phyloP scores from a whole-genome alignment of 2,888 invertebrate species.

The Anthoptus insignis region DNA sequence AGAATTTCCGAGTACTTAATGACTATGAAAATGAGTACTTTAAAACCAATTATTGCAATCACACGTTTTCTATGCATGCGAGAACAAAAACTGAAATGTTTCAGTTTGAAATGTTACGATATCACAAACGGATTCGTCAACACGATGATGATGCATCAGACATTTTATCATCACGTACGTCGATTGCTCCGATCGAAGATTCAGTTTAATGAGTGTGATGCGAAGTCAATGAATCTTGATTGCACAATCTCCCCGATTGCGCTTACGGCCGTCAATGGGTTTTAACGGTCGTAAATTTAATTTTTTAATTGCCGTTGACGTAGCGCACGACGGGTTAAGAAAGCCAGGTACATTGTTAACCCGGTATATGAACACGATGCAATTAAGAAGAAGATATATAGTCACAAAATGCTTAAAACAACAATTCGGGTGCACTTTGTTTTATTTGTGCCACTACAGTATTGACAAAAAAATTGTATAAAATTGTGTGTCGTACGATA shows the following conservation, averaged over 20 bases:
- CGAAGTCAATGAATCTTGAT: constrained; percentile 10
- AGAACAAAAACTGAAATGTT: not conserved
- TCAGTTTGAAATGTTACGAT: too few relatives aligned
- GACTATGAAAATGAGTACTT: too few relatives aligned
- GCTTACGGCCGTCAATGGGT: not conserved
- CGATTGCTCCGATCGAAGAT: not conserved
- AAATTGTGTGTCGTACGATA: too few relatives aligned
- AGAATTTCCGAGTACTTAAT: too few relatives aligned
- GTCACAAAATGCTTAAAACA: too few relatives aligned
- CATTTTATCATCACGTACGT: not conserved
- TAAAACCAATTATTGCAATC: too few relatives aligned
- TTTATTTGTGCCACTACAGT: too few relatives aligned
- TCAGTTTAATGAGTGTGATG: constrained; percentile 1
- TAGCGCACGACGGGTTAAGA: not conserved
- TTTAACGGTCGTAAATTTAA: constrained; percentile 29
- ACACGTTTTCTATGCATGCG: not conserved
- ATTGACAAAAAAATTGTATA: too few relatives aligned
- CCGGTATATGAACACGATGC: not conserved
- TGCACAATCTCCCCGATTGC: constrained; percentile 7
- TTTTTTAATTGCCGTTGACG: constrained; percentile 22
- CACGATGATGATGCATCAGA: constrained; percentile 3
- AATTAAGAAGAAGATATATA: too few relatives aligned
- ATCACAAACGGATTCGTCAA: not conserved
- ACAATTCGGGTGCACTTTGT: too few relatives aligned
- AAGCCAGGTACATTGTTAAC: not conserved